Evolutionary conservation across 2,888 invertebrate species (phyloP), one percentile per base, ranked within the genome.

Genomic region (Elysia crispata): DNA sequence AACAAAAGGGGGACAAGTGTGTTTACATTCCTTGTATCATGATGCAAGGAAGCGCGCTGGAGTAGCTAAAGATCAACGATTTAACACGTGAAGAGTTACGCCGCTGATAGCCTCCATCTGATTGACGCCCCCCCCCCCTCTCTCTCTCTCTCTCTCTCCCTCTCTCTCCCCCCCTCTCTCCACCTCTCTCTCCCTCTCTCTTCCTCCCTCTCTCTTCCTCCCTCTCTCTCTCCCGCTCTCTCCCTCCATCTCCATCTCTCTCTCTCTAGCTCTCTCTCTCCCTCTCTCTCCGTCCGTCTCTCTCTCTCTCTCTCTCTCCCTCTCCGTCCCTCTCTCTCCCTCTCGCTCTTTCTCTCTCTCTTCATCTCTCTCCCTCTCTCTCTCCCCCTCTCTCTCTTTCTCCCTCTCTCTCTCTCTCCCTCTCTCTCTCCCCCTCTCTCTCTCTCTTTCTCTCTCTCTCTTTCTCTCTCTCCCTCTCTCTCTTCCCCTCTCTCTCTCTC

Each of bases 141-240:
- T 69, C 69, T 80, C 70, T 69, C 76, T 76, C 81, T 73, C 50
- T 74, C 77, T 74, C 81, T 77, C 64, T 77, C 62, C n/a, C 70
- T 75, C 74, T 25, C 33, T 76, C 50, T 70, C 70, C 31, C 41
- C 49, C 54, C 72, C 23, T 78, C 30, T 15, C 23, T 69, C 62
- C 74, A 33, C 60, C 28, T 81, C 41, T 64, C 25, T 69, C 49
- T 75, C 60, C 69, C 30, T 49, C 20, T 50, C 13, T 74, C 18
- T 67, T 30, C 67, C 50, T 50, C 70, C 70, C 28, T 64, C 41
- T 62, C 33, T 30, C 28, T 69, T 20, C 72, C 62, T 50, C 49
- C 69, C 57, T 75, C 74, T 60, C 25, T 69, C 30, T 75, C 23
- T 67, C 30, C 67, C 33, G 60, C 41, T 66, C 23, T 79, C 62